Evolutionary conservation across 2,113 vertebrate species (phyloP).

Genomic region (Guaruba guarouba): DNA sequence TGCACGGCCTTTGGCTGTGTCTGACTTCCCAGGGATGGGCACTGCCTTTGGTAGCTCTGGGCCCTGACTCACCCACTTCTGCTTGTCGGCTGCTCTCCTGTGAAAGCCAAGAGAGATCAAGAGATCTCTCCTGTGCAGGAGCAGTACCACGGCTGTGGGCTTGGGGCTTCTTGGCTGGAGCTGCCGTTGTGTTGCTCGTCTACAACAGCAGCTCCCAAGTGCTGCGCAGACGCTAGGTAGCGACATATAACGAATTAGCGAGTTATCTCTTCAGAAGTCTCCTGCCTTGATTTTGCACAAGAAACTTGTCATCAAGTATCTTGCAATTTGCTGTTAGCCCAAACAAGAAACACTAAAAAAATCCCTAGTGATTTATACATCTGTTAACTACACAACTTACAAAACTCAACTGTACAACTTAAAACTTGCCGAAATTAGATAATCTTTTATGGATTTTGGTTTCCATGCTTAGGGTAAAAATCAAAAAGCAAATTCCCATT

Average conservation of each 20-base stretch:
- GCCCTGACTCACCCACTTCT: background rate
- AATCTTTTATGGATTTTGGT: background rate
- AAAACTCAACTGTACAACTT: background rate
- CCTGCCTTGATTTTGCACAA: background rate
- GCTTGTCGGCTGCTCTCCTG: accelerated
- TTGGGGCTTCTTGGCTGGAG: background rate
- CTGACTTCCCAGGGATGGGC: background rate
- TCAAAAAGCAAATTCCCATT: background rate
- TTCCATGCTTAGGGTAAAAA: background rate
- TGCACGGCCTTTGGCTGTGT: background rate
- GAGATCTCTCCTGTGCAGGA: background rate
- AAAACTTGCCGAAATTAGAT: background rate
- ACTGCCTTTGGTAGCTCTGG: background rate
- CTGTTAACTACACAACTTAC: background rate
- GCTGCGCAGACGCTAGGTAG: background rate
- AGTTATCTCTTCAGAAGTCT: background rate
- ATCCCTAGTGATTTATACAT: background rate
- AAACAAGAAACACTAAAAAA: background rate
- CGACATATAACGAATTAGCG: background rate
- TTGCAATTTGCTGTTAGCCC: background rate
- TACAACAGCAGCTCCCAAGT: background rate
- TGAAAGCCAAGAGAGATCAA: background rate
- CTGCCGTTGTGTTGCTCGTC: background rate
- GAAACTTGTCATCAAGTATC: background rate
- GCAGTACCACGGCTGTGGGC: background rate